phyloP scores from a whole-genome alignment of 1,140 invertebrate species.

The Homarus americanus region DNA sequence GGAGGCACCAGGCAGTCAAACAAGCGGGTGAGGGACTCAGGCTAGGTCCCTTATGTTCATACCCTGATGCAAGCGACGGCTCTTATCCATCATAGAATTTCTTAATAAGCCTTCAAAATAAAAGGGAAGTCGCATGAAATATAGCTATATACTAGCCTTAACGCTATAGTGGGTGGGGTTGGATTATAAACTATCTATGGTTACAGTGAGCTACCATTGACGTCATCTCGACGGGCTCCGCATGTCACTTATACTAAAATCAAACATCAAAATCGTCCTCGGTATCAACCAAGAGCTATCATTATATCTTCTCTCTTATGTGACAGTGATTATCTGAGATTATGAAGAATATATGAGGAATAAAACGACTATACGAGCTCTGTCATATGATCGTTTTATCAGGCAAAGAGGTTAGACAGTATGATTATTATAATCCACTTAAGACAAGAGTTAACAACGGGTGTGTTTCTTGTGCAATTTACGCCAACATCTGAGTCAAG shows the following conservation, averaged over 20 bases:
- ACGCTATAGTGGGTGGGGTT: not conserved
- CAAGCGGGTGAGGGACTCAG: not conserved
- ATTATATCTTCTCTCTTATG: slow-evolving; percentile 34
- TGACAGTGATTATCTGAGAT: slow-evolving; percentile 38
- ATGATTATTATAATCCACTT: slow-evolving; percentile 30
- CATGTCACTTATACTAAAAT: slow-evolving; percentile 33
- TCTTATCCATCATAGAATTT: not conserved
- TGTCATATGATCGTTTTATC: slow-evolving; percentile 14
- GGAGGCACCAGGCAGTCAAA: not conserved
- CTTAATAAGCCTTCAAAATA: not conserved
- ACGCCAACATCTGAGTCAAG: slow-evolving; percentile 28
- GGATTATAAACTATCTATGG: not conserved
- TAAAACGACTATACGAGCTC: slow-evolving; percentile 32
- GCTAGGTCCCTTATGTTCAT: not conserved
- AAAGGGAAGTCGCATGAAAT: not conserved
- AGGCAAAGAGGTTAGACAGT: slow-evolving; percentile 4
- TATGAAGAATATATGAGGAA: slow-evolving; percentile 13
- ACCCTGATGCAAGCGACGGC: not conserved
- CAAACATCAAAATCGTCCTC: slow-evolving; percentile 33
- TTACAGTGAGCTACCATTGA: not conserved
- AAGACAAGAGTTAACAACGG: slow-evolving; percentile 50
- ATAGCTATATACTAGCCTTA: not conserved
- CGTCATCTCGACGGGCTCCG: slow-evolving; percentile 36
- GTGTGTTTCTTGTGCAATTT: slow-evolving; percentile 53
- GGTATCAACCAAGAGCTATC: slow-evolving; percentile 22